These are phyloP conservation scores for Acanthopagrus latus DNA, from an alignment of 2,797 vertebrate genomes.

Conservation along the genomic window DNA sequence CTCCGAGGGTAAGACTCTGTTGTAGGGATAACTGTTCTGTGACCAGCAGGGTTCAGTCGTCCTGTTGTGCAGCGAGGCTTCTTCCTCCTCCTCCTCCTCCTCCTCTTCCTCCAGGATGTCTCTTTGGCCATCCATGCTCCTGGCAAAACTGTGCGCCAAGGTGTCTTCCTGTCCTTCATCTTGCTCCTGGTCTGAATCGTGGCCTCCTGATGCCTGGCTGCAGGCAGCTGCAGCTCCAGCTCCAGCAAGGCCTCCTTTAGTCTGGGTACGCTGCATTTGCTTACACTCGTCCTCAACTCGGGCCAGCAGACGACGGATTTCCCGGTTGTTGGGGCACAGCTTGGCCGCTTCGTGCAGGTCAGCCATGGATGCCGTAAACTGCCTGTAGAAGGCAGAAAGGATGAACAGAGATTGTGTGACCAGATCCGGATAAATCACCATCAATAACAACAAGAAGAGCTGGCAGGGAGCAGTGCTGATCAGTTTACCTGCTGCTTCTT, in stretches of 20 bases:
- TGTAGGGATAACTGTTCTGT: constrained; percentile 81
- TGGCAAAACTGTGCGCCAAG: constrained; percentile 69
- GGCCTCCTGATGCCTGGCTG: constrained; percentile 79
- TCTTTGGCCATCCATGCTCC: constrained; percentile 77
- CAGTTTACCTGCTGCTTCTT: constrained; percentile 95
- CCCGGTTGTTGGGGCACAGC: constrained; percentile 94
- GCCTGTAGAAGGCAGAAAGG: constrained; percentile 80
- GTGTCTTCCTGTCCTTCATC: constrained; percentile 84
- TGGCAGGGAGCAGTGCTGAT: constrained; percentile 4
- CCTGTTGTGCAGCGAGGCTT: constrained; percentile 68
- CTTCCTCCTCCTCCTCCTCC: constrained; percentile 70
- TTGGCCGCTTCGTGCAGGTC: constrained; percentile 94
- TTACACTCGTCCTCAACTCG: constrained; percentile 97
- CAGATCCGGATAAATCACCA: constrained; percentile 13
- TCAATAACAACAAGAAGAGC: not conserved
- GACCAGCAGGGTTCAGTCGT: constrained; percentile 78
- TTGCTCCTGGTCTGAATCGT: constrained; percentile 89
- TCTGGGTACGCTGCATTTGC: constrained; percentile 93
- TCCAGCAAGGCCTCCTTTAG: constrained; percentile 83
- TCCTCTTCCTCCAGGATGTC: constrained; percentile 86
- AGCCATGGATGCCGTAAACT: constrained; percentile 92
- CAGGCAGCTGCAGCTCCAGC: constrained; percentile 54
- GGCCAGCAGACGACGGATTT: constrained; percentile 92
- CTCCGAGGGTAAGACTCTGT: constrained; percentile 83
- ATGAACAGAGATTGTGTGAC: constrained; percentile 8